A percentile compares a stretch with the other conserved stretches of the same genome.
phyloP scores from a whole-genome alignment of 2,888 invertebrate species.

The Scelioninae gen. 2 region DNA sequence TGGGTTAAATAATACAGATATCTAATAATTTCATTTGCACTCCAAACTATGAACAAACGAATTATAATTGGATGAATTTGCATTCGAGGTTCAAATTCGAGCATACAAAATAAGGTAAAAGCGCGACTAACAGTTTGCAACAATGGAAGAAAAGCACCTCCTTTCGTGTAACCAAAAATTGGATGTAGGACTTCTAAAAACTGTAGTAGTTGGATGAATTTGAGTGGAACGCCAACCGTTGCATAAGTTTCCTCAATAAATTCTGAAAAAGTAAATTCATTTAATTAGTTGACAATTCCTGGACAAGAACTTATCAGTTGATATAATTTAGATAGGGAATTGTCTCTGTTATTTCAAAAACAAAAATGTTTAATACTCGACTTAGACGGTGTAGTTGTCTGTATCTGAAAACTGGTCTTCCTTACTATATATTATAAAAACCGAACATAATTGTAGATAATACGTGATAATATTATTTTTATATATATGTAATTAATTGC shows the following conservation, averaged over 20 bases:
- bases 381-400: too few relatives aligned
- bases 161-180: conserved; percentile 90
- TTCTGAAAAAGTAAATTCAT: conserved; percentile 68
- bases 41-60: conserved; percentile 91
- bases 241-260: conserved; percentile 84
- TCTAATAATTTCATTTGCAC: conserved; percentile 88
- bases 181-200: conserved; percentile 93
- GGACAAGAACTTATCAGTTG: too few relatives aligned
- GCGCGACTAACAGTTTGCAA: conserved; percentile 88
- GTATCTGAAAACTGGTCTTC: too few relatives aligned
- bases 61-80: conserved; percentile 91
- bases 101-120: conserved; percentile 87
- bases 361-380: too few relatives aligned
- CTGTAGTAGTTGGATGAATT: conserved; percentile 88
- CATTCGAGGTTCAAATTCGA: conserved; percentile 90
- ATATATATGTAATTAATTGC: neutral
- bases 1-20: conserved; percentile 95
- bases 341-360: too few relatives aligned
- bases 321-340: too few relatives aligned
- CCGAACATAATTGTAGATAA: too few relatives aligned
- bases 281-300: too few relatives aligned
- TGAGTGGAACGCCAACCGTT: conserved; percentile 85
- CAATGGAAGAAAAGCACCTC: conserved; percentile 83
- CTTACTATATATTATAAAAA: too few relatives aligned
- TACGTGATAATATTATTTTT: too few relatives aligned